Percentiles rank a stretch among this genome's conserved stretches.
Evolutionary conservation across 2,888 invertebrate genomes (phyloP).

Genomic region (Melieria picta): DNA sequence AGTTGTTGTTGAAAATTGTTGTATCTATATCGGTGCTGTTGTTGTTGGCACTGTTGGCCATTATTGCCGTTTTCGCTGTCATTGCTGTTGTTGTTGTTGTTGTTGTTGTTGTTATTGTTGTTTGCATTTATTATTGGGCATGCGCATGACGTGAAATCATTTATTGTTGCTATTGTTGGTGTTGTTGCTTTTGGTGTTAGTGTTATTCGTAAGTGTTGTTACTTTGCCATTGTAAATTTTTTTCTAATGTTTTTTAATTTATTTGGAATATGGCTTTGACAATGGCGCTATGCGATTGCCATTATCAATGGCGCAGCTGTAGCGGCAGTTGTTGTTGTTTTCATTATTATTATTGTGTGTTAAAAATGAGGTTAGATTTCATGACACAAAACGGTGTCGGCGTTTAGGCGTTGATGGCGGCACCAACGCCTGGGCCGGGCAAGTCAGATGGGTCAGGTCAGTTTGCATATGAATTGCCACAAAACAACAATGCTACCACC

Average conservation of each 20-base stretch:
- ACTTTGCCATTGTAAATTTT: constrained; percentile 35
- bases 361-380: constrained; percentile 38
- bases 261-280: constrained; percentile 39
- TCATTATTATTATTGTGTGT: constrained; percentile 38
- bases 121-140: constrained; percentile 9
- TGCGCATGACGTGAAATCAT: constrained; percentile 29
- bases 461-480: constrained; percentile 55
- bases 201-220: constrained; percentile 24
- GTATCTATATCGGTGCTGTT: not conserved
- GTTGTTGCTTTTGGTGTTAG: constrained; percentile 27
- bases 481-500: not conserved
- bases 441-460: constrained; percentile 44
- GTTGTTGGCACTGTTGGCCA: constrained; percentile 24
- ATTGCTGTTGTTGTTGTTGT: constrained; percentile 20
- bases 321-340: constrained; percentile 45
- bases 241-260: constrained; percentile 20
- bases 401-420: not conserved
- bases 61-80: constrained; percentile 37
- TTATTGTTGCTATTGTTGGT: constrained; percentile 25
- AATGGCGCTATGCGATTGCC: constrained; percentile 25
- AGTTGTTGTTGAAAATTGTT: not conserved
- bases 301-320: constrained; percentile 35
- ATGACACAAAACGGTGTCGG: not conserved
- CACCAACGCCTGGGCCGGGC: constrained; percentile 1
- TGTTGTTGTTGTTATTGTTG: no score